Evolutionary conservation across 2,113 vertebrate species (phyloP).

Genomic region (Neolamprologus brichardi): DNA sequence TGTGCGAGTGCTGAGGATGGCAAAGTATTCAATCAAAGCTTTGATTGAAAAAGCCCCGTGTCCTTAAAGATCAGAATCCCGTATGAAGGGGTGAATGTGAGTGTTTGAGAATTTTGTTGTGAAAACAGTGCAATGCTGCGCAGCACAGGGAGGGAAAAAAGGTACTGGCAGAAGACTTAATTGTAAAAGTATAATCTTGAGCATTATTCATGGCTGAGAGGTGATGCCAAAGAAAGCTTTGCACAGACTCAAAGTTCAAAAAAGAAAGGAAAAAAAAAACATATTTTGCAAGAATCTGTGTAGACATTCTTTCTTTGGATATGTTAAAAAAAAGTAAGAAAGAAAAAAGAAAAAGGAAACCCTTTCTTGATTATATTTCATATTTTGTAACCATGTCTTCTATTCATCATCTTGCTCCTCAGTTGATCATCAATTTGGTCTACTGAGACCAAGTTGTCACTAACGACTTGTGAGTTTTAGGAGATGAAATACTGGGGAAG

Average conservation of each 20-base stretch:
- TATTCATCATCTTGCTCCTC: slow-evolving; percentile 13
- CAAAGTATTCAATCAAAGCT: slow-evolving; percentile 69
- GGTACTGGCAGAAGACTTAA: not conserved
- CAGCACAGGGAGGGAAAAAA: not conserved
- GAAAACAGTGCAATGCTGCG: not conserved
- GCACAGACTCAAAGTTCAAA: not conserved
- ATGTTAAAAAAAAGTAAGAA: not conserved
- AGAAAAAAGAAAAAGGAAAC: not conserved
- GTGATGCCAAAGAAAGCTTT: not conserved
- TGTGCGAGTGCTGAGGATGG: slow-evolving; percentile 62
- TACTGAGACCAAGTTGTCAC: slow-evolving; percentile 23
- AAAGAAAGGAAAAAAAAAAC: not conserved
- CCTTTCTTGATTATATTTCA: slow-evolving; percentile 13
- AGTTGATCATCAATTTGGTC: slow-evolving; percentile 23
- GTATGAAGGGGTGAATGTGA: not conserved
- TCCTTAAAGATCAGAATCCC: slow-evolving; percentile 58
- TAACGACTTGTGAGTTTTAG: not conserved
- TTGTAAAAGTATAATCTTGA: not conserved
- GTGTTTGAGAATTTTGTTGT: not conserved
- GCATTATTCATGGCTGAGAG: not conserved
- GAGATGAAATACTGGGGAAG: not conserved
- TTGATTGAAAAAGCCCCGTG: slow-evolving; percentile 60
- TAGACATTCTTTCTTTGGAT: not conserved
- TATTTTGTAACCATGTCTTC: not conserved
- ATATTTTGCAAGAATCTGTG: not conserved